These are phyloP conservation scores for Watsonalla cultraria DNA, from an alignment of 2,888 invertebrate genomes.

Conservation along the genomic window DNA sequence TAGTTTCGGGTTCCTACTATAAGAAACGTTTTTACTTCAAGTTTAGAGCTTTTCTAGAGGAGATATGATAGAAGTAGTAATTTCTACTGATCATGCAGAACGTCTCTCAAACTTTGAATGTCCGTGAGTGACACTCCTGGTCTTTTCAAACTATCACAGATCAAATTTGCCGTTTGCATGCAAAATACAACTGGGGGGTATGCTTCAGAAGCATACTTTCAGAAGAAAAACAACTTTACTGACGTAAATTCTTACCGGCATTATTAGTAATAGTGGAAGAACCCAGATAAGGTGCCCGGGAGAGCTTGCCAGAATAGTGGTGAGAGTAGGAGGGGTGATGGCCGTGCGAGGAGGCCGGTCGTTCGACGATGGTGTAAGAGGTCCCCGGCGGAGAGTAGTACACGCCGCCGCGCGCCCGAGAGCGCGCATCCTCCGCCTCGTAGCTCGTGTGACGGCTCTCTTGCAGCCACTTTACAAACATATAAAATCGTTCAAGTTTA, in stretches of 20 bases:
- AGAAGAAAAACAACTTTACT: no score
- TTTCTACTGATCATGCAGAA: no score
- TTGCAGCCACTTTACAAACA: slow-evolving; percentile 51
- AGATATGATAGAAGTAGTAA: no score
- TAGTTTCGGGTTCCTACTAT: no score
- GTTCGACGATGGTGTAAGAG: slow-evolving; percentile 92
- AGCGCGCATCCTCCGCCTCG: slow-evolving; percentile 71
- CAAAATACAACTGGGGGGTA: no score
- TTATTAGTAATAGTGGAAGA: slow-evolving; percentile 80
- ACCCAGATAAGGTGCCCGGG: slow-evolving; percentile 83
- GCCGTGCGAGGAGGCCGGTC: slow-evolving; percentile 85
- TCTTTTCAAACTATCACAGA: no score
- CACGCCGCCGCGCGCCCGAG: slow-evolving; percentile 82
- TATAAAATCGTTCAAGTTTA: not conserved
- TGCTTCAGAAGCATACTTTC: no score
- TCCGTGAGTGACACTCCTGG: no score
- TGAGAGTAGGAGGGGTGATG: slow-evolving; percentile 81
- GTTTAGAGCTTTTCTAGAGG: no score
- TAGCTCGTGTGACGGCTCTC: slow-evolving; percentile 72
- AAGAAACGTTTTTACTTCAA: no score
- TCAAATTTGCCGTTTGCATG: no score
- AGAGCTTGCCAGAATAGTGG: slow-evolving; percentile 71
- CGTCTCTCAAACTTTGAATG: no score
- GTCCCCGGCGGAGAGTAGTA: slow-evolving; percentile 94
- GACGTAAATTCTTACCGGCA: slow-evolving; percentile 39